Percentiles rank a stretch among this genome's conserved stretches.
Evolutionary conservation across 2,888 invertebrate genomes (phyloP).

Genomic region (Phalera bucephala): DNA sequence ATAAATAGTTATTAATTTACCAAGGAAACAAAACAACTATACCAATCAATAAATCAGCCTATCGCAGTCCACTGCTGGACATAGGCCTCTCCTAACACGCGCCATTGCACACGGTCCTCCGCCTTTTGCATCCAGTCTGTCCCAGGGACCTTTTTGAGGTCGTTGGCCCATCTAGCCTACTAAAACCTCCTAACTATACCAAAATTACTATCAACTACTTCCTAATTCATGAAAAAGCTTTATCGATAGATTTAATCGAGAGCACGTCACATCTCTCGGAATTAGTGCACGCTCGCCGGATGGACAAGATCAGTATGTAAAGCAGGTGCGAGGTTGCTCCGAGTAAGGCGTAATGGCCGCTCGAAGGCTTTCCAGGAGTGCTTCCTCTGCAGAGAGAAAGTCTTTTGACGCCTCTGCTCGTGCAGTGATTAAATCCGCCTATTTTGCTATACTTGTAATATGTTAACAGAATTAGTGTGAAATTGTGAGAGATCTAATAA

Average conservation of each 20-base stretch:
- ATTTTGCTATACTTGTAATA: constrained; percentile 1
- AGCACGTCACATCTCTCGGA: constrained; percentile 57
- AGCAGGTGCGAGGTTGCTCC: constrained; percentile 62
- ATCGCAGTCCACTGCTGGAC: no score
- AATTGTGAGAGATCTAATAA: neutral
- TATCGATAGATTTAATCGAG: constrained; percentile 35
- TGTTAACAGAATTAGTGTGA: neutral
- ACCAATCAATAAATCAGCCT: no score
- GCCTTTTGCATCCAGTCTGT: no score
- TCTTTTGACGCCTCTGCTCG: constrained; percentile 33
- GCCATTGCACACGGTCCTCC: no score
- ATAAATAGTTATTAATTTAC: no score
- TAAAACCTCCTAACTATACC: no score
- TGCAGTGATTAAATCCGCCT: constrained; percentile 30
- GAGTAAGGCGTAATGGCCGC: constrained; percentile 62
- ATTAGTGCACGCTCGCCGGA: constrained; percentile 66
- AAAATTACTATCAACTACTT: no score
- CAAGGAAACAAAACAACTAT: no score
- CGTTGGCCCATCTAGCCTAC: no score
- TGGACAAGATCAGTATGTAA: constrained; percentile 74
- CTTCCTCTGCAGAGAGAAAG: constrained; percentile 65
- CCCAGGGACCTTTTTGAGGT: no score
- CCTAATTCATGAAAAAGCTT: no score
- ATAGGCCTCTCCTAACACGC: no score
- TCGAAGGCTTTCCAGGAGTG: constrained; percentile 50